Evolutionary conservation across 2,888 invertebrate genomes (phyloP).

Genomic region (Microplitis deprimator): DNA sequence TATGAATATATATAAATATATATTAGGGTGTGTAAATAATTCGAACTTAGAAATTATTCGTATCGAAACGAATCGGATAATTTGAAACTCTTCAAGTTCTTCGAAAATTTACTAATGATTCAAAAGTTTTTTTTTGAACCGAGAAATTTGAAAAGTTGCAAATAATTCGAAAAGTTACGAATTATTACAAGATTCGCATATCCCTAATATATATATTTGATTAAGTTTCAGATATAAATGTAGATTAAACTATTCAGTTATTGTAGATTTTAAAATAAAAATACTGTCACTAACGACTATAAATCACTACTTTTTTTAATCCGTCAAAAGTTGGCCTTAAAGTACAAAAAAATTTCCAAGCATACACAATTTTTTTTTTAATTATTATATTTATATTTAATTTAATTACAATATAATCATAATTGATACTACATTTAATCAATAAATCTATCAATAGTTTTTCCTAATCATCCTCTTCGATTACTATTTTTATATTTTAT

Average conservation of each 20-base stretch:
- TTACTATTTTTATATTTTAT: not conserved
- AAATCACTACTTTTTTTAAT: not conserved
- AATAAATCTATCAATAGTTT: not conserved
- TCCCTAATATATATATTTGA: not conserved
- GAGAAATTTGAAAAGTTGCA: too few species aligned
- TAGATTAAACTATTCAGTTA: slow-evolving; percentile 16
- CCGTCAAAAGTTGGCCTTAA: not conserved
- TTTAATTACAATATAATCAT: slow-evolving; percentile 5
- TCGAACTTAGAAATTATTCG: too few species aligned
- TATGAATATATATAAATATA: too few species aligned
- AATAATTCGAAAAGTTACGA: too few species aligned
- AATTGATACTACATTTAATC: not conserved
- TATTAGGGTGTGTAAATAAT: too few species aligned
- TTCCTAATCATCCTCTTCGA: not conserved
- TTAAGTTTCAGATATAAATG: not conserved
- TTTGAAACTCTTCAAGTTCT: too few species aligned
- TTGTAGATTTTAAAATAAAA: slow-evolving; percentile 23
- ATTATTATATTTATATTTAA: not conserved
- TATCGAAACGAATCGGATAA: too few species aligned
- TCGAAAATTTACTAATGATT: too few species aligned
- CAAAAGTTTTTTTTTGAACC: too few species aligned
- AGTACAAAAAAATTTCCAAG: not conserved
- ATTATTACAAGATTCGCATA: too few species aligned
- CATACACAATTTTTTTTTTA: not conserved
- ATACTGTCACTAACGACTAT: slow-evolving; percentile 5